phyloP scores from a whole-genome alignment of 2,797 vertebrate genomes.

The Trichosurus vulpecula region DNA sequence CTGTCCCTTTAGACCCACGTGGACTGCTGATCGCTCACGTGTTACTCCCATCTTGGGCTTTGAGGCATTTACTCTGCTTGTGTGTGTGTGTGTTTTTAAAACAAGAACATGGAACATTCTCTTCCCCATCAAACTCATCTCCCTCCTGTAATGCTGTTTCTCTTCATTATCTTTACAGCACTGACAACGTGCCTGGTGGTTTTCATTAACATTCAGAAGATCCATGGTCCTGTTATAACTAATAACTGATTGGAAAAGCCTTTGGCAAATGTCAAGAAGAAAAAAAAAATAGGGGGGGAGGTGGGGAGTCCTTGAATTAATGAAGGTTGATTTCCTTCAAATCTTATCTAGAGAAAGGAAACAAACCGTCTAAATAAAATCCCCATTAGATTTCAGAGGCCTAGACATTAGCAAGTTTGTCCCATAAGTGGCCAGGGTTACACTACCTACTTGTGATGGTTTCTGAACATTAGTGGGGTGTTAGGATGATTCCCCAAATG shows the following conservation, averaged over 20 bases:
- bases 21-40: neutral
- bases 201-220: conserved; percentile 1
- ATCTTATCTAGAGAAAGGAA: neutral
- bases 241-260: conserved; percentile 2
- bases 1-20: neutral
- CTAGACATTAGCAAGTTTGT: neutral
- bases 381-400: neutral
- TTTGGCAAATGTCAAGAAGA: neutral
- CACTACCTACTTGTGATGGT: neutral
- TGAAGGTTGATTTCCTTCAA: neutral
- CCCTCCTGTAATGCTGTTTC: neutral
- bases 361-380: fast-evolving
- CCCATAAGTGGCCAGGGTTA: too few relatives aligned
- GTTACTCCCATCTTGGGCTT: too few relatives aligned
- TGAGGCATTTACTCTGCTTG: neutral
- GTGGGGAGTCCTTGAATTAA: neutral
- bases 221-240: neutral
- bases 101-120: neutral
- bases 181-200: neutral
- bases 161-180: neutral
- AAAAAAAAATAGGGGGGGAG: neutral
- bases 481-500: neutral
- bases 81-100: neutral
- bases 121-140: neutral
- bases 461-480: neutral